Conservation (phyloP, 2,888 invertebrate genomes). For the Amorpha juglandis region DNA sequence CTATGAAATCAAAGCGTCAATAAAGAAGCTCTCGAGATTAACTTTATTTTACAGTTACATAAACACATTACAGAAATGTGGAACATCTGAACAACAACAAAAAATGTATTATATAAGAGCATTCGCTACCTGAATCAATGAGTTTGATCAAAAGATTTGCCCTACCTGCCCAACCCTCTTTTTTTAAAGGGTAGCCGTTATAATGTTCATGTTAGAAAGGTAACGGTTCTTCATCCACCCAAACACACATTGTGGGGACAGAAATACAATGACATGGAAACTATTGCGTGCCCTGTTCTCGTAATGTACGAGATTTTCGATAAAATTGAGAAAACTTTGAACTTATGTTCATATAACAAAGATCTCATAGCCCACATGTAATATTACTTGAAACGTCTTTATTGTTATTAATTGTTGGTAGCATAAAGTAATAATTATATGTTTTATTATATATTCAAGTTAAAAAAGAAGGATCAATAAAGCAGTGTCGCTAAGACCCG, state of each 20-base stretch:
- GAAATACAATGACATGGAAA: slow-evolving; percentile 76
- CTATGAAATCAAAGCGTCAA: slow-evolving; percentile 27
- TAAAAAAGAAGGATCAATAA: neutral
- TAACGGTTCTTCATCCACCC: slow-evolving; percentile 76
- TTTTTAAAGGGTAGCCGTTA: slow-evolving; percentile 78
- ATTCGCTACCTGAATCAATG: slow-evolving; percentile 68
- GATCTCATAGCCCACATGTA: neutral
- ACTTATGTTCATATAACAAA: neutral
- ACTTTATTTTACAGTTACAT: slow-evolving; percentile 64
- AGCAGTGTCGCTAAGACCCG: slow-evolving; percentile 34
- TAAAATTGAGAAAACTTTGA: neutral
- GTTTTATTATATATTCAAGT: neutral
- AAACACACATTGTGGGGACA: slow-evolving; percentile 77
- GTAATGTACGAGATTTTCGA: neutral
- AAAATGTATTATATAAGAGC: slow-evolving; percentile 64
- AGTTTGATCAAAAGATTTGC: slow-evolving; percentile 72
- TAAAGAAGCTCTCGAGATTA: slow-evolving; percentile 33
- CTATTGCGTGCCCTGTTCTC: slow-evolving; percentile 53
- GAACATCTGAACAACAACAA: slow-evolving; percentile 59
- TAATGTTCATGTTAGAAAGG: slow-evolving; percentile 67
- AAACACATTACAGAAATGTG: slow-evolving; percentile 56
- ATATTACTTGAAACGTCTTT: neutral
- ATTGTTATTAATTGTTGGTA: neutral
- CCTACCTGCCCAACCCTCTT: slow-evolving; percentile 76
- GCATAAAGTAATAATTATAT: neutral